A percentile compares a stretch with the other conserved stretches of the same genome.
These are phyloP conservation scores for Phalloptychus januarius DNA, from an alignment of 2,797 vertebrate species.

Conservation along the genomic window DNA sequence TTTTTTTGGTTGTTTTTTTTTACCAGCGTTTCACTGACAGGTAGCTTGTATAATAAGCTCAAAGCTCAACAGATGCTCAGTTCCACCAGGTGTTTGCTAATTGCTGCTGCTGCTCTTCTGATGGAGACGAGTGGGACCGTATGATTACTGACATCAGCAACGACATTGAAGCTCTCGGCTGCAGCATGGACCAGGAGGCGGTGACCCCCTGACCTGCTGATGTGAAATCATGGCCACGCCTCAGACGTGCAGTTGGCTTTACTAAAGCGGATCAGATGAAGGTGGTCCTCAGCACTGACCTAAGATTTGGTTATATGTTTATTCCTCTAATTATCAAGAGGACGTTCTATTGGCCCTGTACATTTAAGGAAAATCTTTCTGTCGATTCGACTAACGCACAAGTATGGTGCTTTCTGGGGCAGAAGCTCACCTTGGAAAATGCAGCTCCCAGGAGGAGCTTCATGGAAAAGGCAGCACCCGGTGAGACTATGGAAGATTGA, in stretches of 20 bases:
- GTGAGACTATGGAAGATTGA: too few relatives aligned
- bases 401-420: too few relatives aligned
- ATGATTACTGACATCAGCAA: constrained; percentile 99
- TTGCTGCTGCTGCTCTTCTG: too few relatives aligned
- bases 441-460: too few relatives aligned
- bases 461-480: too few relatives aligned
- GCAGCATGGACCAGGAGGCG: constrained; percentile 94
- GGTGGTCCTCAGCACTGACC: constrained; percentile 66
- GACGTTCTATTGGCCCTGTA: constrained; percentile 38
- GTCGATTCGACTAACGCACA: constrained; percentile 69
- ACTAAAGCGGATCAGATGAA: constrained; percentile 62
- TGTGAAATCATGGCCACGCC: not conserved
- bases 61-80: too few relatives aligned
- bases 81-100: too few relatives aligned
- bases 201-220: constrained; percentile 58
- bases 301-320: constrained; percentile 50
- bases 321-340: constrained; percentile 72
- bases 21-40: too few relatives aligned
- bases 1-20: too few relatives aligned
- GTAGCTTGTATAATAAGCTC: too few relatives aligned
- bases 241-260: constrained; percentile 32
- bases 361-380: constrained; percentile 56
- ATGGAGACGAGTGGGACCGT: constrained; percentile 66
- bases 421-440: too few relatives aligned
- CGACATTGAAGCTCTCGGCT: constrained; percentile 95